Percentiles rank a stretch among this genome's conserved stretches.
These are phyloP conservation scores for Pseudomyrmex flavicornis DNA, from an alignment of 1,140 invertebrate species.

Conservation along the genomic window DNA sequence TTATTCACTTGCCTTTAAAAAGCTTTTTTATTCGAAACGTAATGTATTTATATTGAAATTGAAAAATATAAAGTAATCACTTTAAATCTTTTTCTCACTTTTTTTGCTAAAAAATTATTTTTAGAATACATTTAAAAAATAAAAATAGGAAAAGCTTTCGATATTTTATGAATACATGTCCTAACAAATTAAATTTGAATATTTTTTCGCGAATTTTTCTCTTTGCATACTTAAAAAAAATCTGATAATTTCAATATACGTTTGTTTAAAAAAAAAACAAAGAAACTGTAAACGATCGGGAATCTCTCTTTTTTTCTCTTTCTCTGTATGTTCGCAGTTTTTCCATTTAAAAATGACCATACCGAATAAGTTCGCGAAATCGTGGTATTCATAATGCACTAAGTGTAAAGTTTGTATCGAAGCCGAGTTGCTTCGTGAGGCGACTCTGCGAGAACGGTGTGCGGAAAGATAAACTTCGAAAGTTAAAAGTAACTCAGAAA, in stretches of 20 bases:
- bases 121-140: background rate
- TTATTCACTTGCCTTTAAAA: background rate
- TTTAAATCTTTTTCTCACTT: too few relatives aligned
- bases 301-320: too few relatives aligned
- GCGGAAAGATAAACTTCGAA: conserved; percentile 79
- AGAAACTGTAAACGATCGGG: conserved; percentile 22
- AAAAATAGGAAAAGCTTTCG: conserved; percentile 2
- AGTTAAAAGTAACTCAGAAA: conserved; percentile 77
- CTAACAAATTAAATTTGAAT: background rate
- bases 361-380: conserved; percentile 72
- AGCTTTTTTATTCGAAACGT: conserved; percentile 1
- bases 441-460: conserved; percentile 42
- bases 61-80: background rate
- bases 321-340: conserved; percentile 50
- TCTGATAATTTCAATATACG: conserved; percentile 10
- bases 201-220: conserved; percentile 1
- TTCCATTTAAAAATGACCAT: conserved; percentile 68
- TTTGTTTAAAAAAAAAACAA: background rate
- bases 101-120: background rate
- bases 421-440: conserved; percentile 48
- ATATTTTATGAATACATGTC: too few relatives aligned
- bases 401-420: conserved; percentile 75
- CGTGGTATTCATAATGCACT: conserved; percentile 78
- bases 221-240: background rate
- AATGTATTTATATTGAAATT: conserved; percentile 18